These are phyloP conservation scores for Leuctra nigra DNA, from an alignment of 2,888 invertebrate genomes.

Conservation along the genomic window DNA sequence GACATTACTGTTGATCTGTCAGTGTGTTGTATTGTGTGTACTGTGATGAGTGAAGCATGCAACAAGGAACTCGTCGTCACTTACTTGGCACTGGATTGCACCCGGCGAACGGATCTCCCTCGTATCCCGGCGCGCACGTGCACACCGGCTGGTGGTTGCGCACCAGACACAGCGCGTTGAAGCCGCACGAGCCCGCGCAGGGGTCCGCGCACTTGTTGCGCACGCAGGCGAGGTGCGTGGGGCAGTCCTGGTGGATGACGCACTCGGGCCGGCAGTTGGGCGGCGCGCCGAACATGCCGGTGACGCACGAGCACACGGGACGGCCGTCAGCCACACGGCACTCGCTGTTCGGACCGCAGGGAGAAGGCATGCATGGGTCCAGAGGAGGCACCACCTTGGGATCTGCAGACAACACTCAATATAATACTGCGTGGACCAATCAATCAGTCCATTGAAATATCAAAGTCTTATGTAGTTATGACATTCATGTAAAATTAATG, in stretches of 20 bases:
- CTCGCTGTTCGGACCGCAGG: slow-evolving; percentile 59
- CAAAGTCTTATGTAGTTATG: no score
- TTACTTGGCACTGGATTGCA: slow-evolving; percentile 48
- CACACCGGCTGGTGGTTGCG: slow-evolving; percentile 72
- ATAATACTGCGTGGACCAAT: no score
- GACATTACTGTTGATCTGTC: no score
- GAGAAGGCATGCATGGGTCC: slow-evolving; percentile 63
- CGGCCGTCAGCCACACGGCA: slow-evolving; percentile 51
- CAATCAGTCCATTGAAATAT: no score
- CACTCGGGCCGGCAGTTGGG: slow-evolving; percentile 73
- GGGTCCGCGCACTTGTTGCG: slow-evolving; percentile 66
- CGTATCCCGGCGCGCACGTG: slow-evolving; percentile 62
- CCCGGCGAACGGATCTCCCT: slow-evolving; percentile 73
- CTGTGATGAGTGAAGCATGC: no score
- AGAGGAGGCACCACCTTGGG: slow-evolving; percentile 18
- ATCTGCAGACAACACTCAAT: slow-evolving; percentile 14
- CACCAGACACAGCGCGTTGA: slow-evolving; percentile 65
- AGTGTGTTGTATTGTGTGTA: no score
- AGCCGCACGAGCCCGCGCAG: slow-evolving; percentile 67
- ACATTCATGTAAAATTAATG: no score
- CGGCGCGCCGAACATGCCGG: slow-evolving; percentile 70
- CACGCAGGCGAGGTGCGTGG: slow-evolving; percentile 63
- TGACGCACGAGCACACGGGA: slow-evolving; percentile 65
- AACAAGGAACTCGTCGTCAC: no score
- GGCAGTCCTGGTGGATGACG: slow-evolving; percentile 71